Evolutionary conservation across 2,113 vertebrate species (phyloP).

Genomic region (Actinemys pallida): DNA sequence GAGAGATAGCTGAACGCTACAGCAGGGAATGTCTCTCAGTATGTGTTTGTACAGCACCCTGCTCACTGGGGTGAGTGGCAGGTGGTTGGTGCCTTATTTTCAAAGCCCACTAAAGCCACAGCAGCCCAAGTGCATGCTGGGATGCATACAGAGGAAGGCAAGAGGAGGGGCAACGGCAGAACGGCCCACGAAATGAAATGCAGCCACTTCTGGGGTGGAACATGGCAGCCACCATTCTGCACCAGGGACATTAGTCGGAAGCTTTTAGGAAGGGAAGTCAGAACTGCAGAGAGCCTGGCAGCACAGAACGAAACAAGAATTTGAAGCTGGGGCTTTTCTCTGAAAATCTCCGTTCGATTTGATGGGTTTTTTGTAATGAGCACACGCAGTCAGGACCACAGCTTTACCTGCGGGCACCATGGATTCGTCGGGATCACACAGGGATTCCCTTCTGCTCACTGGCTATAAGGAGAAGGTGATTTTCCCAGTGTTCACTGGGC

Average conservation of each 20-base stretch:
- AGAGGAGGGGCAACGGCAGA: background rate
- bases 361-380: no score
- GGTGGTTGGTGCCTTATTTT: background rate
- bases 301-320: background rate
- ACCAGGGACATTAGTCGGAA: background rate
- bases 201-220: background rate
- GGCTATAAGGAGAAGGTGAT: fast-evolving
- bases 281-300: background rate
- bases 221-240: fast-evolving
- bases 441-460: fast-evolving
- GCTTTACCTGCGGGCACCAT: background rate
- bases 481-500: fast-evolving
- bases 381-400: background rate
- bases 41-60: background rate
- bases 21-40: no score
- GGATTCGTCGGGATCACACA: background rate
- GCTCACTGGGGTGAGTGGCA: background rate
- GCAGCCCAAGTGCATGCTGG: background rate
- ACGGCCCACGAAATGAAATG: background rate
- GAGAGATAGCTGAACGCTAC: background rate
- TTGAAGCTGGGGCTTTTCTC: background rate
- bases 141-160: background rate
- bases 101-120: background rate
- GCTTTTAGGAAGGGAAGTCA: background rate
- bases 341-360: background rate